These are phyloP conservation scores for Enchytraeus crypticus DNA, from an alignment of 2,888 invertebrate genomes.

Conservation along the genomic window DNA sequence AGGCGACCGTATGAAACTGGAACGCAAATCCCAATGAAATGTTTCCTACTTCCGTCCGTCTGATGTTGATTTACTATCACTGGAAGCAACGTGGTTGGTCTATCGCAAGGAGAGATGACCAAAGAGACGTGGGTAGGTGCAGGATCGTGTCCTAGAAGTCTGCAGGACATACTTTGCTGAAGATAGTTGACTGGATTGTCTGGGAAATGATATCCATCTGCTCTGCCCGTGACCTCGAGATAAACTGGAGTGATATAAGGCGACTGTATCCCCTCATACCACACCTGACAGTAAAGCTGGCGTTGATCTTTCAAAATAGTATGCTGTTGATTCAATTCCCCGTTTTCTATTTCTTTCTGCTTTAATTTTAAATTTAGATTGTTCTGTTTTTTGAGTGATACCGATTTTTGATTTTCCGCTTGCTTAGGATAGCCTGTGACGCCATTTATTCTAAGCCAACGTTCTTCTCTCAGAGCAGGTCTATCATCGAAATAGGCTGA, in stretches of 20 bases:
- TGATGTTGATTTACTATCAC: conserved; percentile 9
- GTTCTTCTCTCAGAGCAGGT: conserved; percentile 7
- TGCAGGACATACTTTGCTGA: conserved; percentile 17
- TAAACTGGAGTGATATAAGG: conserved; percentile 13
- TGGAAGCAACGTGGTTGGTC: conserved; percentile 12
- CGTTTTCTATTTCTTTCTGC: too few relatives aligned
- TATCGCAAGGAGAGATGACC: conserved; percentile 6
- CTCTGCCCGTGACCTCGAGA: conserved; percentile 11
- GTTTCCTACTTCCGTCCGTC: conserved; percentile 2
- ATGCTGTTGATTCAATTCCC: too few relatives aligned
- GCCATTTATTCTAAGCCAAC: conserved; percentile 11
- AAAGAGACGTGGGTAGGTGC: conserved; percentile 22
- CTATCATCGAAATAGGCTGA: conserved; percentile 25
- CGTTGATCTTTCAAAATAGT: too few relatives aligned
- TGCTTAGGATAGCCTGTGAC: too few relatives aligned
- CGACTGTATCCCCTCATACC: conserved; percentile 13
- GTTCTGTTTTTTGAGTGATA: too few relatives aligned
- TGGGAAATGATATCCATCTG: background rate
- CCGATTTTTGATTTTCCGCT: background rate
- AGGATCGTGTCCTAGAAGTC: conserved; percentile 5
- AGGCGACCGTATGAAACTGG: conserved; percentile 19
- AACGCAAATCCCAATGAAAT: conserved; percentile 26
- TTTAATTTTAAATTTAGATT: too few relatives aligned
- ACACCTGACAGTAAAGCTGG: conserved; percentile 25
- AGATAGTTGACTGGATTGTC: conserved; percentile 9